Evolutionary conservation across 2,888 invertebrate genomes (phyloP), one percentile per base, ranked within the genome.

Genomic region (Troides helena): DNA sequence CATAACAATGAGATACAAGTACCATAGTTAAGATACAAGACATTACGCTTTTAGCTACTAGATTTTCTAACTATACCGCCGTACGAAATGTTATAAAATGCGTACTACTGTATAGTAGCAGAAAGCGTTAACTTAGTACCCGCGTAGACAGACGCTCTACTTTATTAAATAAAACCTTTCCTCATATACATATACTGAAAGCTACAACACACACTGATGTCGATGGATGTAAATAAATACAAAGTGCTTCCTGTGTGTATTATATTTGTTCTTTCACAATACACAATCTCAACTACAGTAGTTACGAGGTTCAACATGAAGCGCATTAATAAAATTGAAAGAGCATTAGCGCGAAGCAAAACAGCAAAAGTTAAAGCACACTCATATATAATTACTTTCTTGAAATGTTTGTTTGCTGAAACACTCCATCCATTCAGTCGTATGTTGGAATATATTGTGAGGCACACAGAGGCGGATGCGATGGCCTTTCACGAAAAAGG

Each of bases 401-500:
- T 70, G 58, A 43, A 66, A 65, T 68, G 61, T 70, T 72, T 67
- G 73, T 73, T 72, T 71, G 72, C 65, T 25, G 62, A 30, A 69
- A 70, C 59, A 70, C 66, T 63, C 65, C 67, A 63, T 63, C 63
- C 70, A 70, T 70, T 70, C 70, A 67, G 53, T 70, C 71, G 68
- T 71, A 67, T 67, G 70, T 71, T 70, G 69, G 71, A 74, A 75
- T 77, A 75, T 76, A 76, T 74, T 75, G 75, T 73, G 74, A 74
- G 71, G 67, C 71, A 69, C 66, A 73, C 67, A 67, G 59, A 70
- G 63, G 74, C 75, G 76, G 74, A 78, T 75, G 75, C 75, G 79
- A 77, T 82, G 80, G 78, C 80, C 86, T 89, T 87, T 88, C 85
- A 89, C 87, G 86, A 80, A 85, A 85, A 86, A 87, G 83, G 85